phyloP scores from a whole-genome alignment of 2,888 invertebrate species.

The Ormia ochracea region DNA sequence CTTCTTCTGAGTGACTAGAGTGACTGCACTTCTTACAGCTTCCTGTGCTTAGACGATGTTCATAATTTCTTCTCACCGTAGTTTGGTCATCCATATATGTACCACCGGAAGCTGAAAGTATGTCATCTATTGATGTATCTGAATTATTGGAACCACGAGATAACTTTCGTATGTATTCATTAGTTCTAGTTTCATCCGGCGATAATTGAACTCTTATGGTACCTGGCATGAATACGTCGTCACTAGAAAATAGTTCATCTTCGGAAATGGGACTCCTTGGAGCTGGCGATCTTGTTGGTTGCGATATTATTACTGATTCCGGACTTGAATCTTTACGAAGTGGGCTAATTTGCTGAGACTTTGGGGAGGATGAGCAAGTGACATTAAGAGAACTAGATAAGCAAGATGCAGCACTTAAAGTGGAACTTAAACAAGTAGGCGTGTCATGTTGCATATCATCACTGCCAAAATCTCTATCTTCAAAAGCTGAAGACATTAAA shows the following conservation, averaged over 20 bases:
- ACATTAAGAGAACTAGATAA: constrained; percentile 73
- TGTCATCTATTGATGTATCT: constrained; percentile 81
- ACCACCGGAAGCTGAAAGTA: constrained; percentile 78
- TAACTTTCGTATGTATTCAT: constrained; percentile 72
- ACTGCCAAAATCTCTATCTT: constrained; percentile 70
- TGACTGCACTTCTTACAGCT: constrained; percentile 82
- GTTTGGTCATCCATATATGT: constrained; percentile 81
- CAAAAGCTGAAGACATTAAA: constrained; percentile 73
- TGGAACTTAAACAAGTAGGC: constrained; percentile 74
- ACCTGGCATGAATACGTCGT: constrained; percentile 81
- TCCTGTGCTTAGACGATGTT: constrained; percentile 78
- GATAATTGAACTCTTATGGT: constrained; percentile 79
- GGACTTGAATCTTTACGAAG: constrained; percentile 70
- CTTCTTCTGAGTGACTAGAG: constrained; percentile 85
- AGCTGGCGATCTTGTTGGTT: constrained; percentile 81
- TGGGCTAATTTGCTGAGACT: constrained; percentile 63
- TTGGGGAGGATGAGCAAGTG: constrained; percentile 73
- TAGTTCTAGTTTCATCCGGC: constrained; percentile 79
- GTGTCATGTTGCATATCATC: constrained; percentile 71
- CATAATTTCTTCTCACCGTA: constrained; percentile 77
- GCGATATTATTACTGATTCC: constrained; percentile 80
- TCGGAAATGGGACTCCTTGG: constrained; percentile 81
- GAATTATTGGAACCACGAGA: constrained; percentile 81
- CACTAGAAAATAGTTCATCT: constrained; percentile 80
- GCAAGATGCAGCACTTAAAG: constrained; percentile 74